phyloP scores from a whole-genome alignment of 2,113 vertebrate genomes.

The Nycticryphes semicollaris region DNA sequence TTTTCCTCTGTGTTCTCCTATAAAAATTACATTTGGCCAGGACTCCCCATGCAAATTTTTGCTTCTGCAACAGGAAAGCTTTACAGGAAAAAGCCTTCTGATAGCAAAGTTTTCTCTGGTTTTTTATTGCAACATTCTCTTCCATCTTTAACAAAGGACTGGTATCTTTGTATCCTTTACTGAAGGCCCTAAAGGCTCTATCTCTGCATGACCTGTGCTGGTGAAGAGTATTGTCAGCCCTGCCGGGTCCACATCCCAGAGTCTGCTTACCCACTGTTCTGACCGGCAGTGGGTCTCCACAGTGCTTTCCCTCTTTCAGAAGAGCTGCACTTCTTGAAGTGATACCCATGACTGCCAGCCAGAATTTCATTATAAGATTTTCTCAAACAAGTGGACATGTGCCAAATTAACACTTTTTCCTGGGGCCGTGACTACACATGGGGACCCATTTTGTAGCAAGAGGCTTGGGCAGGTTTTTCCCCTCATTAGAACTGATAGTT shows the following conservation, averaged over 20 bases:
- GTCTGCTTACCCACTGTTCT: accelerated
- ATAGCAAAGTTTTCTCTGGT: background rate
- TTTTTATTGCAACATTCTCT: background rate
- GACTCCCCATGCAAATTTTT: background rate
- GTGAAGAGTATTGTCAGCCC: background rate
- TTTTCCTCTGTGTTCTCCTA: background rate
- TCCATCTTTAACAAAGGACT: background rate
- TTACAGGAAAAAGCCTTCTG: background rate
- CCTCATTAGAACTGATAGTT: background rate
- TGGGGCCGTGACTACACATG: background rate
- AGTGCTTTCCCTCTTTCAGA: background rate
- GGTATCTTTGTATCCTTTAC: background rate
- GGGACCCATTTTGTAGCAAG: background rate
- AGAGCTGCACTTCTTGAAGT: background rate
- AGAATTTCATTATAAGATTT: background rate
- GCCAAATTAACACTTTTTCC: background rate
- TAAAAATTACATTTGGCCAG: background rate
- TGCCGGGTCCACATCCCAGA: accelerated
- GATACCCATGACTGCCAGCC: background rate
- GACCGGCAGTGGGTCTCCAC: background rate
- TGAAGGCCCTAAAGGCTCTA: background rate
- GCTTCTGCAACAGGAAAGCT: background rate
- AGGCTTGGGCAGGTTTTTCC: background rate
- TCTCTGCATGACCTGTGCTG: background rate
- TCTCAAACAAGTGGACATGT: background rate